Evolutionary conservation across 2,888 invertebrate species (phyloP).

Genomic region (Pyrrhosoma nymphula): DNA sequence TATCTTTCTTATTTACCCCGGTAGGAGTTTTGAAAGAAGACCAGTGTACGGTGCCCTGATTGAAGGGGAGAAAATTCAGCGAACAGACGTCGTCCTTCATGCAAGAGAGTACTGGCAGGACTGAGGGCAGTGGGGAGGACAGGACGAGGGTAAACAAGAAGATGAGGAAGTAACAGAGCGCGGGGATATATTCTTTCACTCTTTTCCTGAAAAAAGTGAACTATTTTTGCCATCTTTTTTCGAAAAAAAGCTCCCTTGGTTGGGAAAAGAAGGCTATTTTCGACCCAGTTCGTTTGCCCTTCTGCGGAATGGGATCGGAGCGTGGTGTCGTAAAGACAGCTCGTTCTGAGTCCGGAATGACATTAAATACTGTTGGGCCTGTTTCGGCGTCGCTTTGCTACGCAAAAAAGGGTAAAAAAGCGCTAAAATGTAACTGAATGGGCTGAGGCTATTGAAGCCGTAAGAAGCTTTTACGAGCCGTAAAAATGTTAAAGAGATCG

Average conservation of each 20-base stretch:
- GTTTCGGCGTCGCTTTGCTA: not conserved
- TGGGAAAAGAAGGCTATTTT: not conserved
- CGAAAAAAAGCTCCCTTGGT: not conserved
- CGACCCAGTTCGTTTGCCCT: not conserved
- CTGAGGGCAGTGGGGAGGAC: not conserved
- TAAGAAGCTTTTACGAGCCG: not conserved
- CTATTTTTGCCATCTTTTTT: not conserved
- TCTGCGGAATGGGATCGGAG: not conserved
- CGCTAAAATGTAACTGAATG: not conserved
- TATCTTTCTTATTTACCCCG: constrained; percentile 30
- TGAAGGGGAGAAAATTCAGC: not conserved
- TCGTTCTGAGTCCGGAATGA: not conserved
- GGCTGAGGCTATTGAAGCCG: not conserved
- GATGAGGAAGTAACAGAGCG: not conserved
- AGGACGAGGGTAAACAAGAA: not conserved
- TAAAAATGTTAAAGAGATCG: not conserved
- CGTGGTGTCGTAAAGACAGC: not conserved
- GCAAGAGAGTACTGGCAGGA: not conserved
- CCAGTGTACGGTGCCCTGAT: not conserved
- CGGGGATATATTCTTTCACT: not conserved
- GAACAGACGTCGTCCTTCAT: constrained; percentile 18
- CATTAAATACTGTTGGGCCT: not conserved
- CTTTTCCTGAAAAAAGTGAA: not conserved
- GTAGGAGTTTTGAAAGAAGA: constrained; percentile 6
- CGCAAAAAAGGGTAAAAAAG: not conserved